Base-by-base conservation (phyloP, 2,888 invertebrate genomes). In the Autographa pulchrina region DNA sequence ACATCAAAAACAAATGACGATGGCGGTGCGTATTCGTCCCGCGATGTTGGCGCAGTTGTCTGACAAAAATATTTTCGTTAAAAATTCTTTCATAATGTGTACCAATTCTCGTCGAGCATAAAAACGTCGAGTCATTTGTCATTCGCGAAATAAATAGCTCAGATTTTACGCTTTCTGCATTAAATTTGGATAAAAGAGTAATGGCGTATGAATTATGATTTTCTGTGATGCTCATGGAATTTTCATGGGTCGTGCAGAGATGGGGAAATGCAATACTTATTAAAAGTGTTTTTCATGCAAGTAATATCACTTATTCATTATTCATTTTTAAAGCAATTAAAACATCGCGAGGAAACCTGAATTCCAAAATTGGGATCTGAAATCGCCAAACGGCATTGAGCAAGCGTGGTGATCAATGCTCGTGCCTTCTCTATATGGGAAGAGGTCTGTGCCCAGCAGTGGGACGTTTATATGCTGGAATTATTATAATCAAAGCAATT, bases 111-210 rank as follows among this genome's bases (percentile, higher is more conserved):
- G n/a, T 35, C 54, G 62, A 58, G 25, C 20, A 72, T 18, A n/a
- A 64, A 61, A 61, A 58, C 20, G 1, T 2, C 11, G 2, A 20
- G 13, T 20, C 66, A 62, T 77, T 75, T 72, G 72, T 75, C 52
- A 77, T 64, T 3, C 35, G 62, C 48, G 14, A 52, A 62, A 75
- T 70, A 72, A 64, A 76, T 43, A 52, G 56, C 62, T 66, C 61
- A 54, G 75, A 71, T 76, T 71, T 71, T 54, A 38, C 31, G 41
- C 16, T 63, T 56, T 60, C 63, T 62, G 66, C 41, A 76, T 76
- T 62, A 52, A 71, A 76, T 58, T 64, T 48, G 56, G 58, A 76
- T 77, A 71, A 62, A 66, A 66, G 48, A 66, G 31, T 77, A 72
- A 62, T 72, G 77, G 61, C 41, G n/a, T 35, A 56, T 66, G 71